A percentile compares a stretch with the other conserved stretches of the same genome.
Conservation (phyloP, 2,888 invertebrate genomes). For the Eupithecia exiguata region DNA sequence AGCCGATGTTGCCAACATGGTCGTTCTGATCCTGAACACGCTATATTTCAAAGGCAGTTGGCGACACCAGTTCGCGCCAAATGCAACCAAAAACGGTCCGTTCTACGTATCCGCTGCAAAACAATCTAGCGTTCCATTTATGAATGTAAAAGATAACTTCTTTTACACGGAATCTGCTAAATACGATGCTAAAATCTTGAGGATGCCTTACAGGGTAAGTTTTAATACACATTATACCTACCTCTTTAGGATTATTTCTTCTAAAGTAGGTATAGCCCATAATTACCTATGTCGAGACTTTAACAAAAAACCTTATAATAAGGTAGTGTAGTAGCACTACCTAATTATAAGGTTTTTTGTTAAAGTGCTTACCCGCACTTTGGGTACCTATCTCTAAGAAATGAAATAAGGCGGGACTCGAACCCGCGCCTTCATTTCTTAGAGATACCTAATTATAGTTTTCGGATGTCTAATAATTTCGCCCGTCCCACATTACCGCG, state of each 20-base stretch:
- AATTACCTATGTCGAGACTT: too few relatives aligned
- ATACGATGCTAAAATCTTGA: conserved; percentile 87
- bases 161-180: conserved; percentile 85
- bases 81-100: conserved; percentile 81
- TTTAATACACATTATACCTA: conserved; percentile 8
- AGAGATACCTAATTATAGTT: background rate
- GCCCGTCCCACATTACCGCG: too few relatives aligned
- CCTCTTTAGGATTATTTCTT: background rate
- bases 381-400: too few relatives aligned
- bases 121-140: conserved; percentile 84
- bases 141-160: conserved; percentile 87
- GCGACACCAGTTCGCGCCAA: conserved; percentile 87
- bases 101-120: conserved; percentile 84
- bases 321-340: too few relatives aligned
- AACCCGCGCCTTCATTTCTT: too few relatives aligned
- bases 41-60: conserved; percentile 93
- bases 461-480: background rate
- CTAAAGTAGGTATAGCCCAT: too few relatives aligned
- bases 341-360: too few relatives aligned
- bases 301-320: too few relatives aligned
- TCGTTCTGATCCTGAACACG: conserved; percentile 89
- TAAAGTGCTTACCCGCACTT: too few relatives aligned
- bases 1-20: conserved; percentile 85
- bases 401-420: too few relatives aligned
- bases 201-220: conserved; percentile 88